phyloP scores from a whole-genome alignment of 2,113 vertebrate genomes.

The Lamprologus callipterus region DNA sequence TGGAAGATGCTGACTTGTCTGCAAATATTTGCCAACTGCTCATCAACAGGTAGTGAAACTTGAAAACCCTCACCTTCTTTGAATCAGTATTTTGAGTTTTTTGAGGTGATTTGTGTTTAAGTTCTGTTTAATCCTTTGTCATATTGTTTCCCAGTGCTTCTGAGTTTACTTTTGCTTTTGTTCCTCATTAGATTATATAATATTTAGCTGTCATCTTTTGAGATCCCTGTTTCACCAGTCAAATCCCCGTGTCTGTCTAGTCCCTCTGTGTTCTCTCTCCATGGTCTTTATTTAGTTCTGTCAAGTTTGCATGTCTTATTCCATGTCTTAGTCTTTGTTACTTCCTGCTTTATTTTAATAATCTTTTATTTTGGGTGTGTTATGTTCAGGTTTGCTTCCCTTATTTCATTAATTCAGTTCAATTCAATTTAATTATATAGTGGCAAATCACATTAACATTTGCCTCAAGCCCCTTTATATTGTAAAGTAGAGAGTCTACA shows the following conservation, averaged over 20 bases:
- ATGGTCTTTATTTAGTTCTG: not conserved
- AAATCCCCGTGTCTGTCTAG: not conserved
- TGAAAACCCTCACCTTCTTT: not conserved
- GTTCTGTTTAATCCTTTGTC: not conserved
- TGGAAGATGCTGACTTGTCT: not conserved
- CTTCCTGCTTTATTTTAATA: not conserved
- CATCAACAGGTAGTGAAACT: not conserved
- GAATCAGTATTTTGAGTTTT: not conserved
- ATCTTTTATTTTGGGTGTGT: not conserved
- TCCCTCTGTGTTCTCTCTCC: not conserved
- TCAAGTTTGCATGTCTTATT: not conserved
- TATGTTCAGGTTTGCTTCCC: not conserved
- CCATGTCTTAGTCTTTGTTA: not conserved
- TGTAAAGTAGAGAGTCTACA: not conserved
- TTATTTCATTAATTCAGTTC: not conserved
- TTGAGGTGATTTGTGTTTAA: not conserved
- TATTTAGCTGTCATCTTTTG: not conserved
- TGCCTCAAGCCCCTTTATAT: not conserved
- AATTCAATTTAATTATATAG: not conserved
- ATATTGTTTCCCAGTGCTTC: not conserved
- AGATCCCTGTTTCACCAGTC: not conserved
- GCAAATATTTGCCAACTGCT: not conserved
- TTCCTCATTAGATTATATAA: not conserved
- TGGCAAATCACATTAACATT: not conserved
- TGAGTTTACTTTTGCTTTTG: not conserved